Conservation (phyloP, 2,797 vertebrate species). For the Anguilla pacifica region DNA sequence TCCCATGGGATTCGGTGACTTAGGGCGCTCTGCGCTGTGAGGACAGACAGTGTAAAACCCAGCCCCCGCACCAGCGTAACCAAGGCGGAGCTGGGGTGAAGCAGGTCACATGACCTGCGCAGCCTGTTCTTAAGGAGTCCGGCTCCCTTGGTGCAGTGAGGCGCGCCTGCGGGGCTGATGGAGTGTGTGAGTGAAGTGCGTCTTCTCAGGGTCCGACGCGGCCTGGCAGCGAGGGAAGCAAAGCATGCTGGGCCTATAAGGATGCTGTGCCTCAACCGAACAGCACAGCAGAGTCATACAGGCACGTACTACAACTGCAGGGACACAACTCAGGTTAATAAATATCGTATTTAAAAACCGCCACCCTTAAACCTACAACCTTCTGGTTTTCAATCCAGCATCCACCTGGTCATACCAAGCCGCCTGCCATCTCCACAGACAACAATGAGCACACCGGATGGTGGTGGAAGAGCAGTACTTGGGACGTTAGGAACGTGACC, state of each 20-base stretch:
- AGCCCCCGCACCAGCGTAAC: not conserved
- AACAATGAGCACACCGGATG: not conserved
- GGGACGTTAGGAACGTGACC: not conserved
- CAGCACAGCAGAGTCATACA: not conserved
- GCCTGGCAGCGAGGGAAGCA: not conserved
- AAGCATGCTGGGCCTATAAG: not conserved
- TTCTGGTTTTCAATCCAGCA: not conserved
- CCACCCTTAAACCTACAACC: not conserved
- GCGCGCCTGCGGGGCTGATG: constrained; percentile 20
- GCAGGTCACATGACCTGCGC: not conserved
- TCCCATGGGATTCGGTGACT: not conserved
- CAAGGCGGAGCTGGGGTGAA: not conserved
- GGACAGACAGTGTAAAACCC: not conserved
- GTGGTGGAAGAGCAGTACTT: not conserved
- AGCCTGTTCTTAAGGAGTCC: constrained; percentile 24
- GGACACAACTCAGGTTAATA: not conserved
- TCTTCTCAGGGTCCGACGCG: not conserved
- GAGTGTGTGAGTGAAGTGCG: constrained; percentile 1
- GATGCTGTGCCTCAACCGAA: not conserved
- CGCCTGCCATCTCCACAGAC: not conserved
- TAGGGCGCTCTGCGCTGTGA: not conserved
- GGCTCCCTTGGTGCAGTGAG: constrained; percentile 36
- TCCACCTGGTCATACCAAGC: not conserved
- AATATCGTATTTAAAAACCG: not conserved
- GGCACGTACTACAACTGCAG: not conserved